Conservation (phyloP, 2,113 vertebrate genomes). For the Girardinichthys multiradiatus region DNA sequence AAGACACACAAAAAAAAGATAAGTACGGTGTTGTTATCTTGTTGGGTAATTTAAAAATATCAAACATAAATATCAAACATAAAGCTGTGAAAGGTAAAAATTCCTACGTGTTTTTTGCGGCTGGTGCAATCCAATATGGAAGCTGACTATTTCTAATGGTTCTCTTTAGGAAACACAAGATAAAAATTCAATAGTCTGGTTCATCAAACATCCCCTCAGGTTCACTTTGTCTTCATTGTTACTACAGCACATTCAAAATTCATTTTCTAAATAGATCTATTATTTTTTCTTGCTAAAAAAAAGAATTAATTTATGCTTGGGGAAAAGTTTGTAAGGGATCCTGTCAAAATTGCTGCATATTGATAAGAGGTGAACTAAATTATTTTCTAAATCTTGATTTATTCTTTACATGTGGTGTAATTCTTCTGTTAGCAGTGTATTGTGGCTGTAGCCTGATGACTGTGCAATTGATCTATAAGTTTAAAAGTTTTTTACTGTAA, state of each 20-base stretch:
- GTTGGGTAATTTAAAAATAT: background rate
- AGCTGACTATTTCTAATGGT: conserved; percentile 48
- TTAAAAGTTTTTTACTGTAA: background rate
- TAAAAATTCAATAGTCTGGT: conserved; percentile 18
- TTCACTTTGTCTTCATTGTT: too few species aligned
- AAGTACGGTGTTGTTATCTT: background rate
- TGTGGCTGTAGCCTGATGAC: background rate
- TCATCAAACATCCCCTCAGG: background rate
- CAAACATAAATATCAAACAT: background rate
- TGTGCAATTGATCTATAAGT: background rate
- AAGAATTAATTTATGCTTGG: background rate
- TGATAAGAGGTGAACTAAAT: background rate
- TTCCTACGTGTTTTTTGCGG: conserved; percentile 40
- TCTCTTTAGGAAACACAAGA: conserved; percentile 3
- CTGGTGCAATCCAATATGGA: conserved; percentile 23
- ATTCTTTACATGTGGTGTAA: background rate
- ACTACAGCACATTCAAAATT: background rate
- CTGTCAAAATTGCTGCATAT: background rate
- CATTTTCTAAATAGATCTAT: background rate
- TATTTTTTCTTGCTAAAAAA: background rate
- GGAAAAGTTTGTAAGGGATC: background rate
- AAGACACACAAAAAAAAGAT: too few species aligned
- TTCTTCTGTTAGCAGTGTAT: background rate
- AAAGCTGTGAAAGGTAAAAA: conserved; percentile 16
- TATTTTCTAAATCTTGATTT: too few species aligned